These are phyloP conservation scores for Anoncus sp. DNA, from an alignment of 2,888 invertebrate genomes.

Conservation along the genomic window DNA sequence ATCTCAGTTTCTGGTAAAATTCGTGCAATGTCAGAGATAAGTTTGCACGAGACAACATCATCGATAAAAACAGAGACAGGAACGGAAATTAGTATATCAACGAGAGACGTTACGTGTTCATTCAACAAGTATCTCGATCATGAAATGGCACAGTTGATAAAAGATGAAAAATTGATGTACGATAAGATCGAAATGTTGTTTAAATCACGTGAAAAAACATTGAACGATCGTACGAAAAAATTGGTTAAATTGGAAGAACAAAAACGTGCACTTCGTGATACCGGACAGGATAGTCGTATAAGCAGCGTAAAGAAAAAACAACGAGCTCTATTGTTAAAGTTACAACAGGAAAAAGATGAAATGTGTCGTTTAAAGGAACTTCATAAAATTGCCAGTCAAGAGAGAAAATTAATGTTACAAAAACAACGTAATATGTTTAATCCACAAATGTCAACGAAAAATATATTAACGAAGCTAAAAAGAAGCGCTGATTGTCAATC, in stretches of 20 bases:
- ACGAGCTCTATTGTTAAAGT: slow-evolving; percentile 87
- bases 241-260: slow-evolving; percentile 86
- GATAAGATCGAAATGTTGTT: slow-evolving; percentile 88
- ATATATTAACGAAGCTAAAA: slow-evolving; percentile 84
- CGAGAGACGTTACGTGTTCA: slow-evolving; percentile 80
- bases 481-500: slow-evolving; percentile 82
- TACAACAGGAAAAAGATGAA: slow-evolving; percentile 88
- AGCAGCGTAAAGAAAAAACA: slow-evolving; percentile 88
- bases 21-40: slow-evolving; percentile 81
- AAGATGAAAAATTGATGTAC: slow-evolving; percentile 88
- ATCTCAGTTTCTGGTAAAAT: slow-evolving; percentile 79
- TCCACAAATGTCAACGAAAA: slow-evolving; percentile 84
- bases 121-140: slow-evolving; percentile 81
- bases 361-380: slow-evolving; percentile 86
- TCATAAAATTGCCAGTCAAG: slow-evolving; percentile 85
- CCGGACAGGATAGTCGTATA: slow-evolving; percentile 81
- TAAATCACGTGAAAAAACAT: slow-evolving; percentile 87
- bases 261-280: slow-evolving; percentile 83
- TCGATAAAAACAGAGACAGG: slow-evolving; percentile 82
- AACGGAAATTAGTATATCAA: slow-evolving; percentile 81
- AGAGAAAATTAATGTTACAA: slow-evolving; percentile 84
- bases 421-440: slow-evolving; percentile 85
- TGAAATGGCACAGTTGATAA: slow-evolving; percentile 87
- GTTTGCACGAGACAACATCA: slow-evolving; percentile 82
- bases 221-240: slow-evolving; percentile 87